A percentile compares a stretch with the other conserved stretches of the same genome.
Evolutionary conservation across 2,888 invertebrate species (phyloP).

Genomic region (Drosophila kuntzei): DNA sequence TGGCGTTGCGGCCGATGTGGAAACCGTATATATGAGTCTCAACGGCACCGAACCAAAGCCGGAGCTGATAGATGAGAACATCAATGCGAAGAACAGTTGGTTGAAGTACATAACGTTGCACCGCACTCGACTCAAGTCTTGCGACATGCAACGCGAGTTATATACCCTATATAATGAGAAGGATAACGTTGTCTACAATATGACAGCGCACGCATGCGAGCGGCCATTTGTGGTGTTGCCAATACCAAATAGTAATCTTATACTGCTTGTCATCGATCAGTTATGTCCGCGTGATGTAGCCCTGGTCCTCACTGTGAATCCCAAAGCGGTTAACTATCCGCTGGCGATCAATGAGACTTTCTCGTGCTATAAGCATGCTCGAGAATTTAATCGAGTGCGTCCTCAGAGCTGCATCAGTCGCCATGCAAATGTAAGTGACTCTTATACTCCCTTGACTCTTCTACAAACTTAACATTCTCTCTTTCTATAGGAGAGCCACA

Average conservation of each 20-base stretch:
- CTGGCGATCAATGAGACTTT: slow-evolving; percentile 87
- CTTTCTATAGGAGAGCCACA: slow-evolving; percentile 87
- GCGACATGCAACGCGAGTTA: slow-evolving; percentile 90
- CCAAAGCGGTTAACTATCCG: slow-evolving; percentile 85
- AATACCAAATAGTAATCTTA: slow-evolving; percentile 91
- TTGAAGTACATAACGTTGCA: slow-evolving; percentile 89
- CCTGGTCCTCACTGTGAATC: slow-evolving; percentile 85
- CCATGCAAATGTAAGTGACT: slow-evolving; percentile 89
- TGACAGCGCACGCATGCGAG: slow-evolving; percentile 85
- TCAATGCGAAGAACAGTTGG: slow-evolving; percentile 87
- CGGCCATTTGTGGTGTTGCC: slow-evolving; percentile 90
- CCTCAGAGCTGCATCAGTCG: slow-evolving; percentile 91
- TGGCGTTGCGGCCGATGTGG: slow-evolving; percentile 85
- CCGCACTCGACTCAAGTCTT: slow-evolving; percentile 93
- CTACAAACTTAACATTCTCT: neutral
- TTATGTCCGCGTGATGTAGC: slow-evolving; percentile 87
- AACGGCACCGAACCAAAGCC: slow-evolving; percentile 85
- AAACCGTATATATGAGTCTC: slow-evolving; percentile 58
- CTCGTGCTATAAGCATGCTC: slow-evolving; percentile 87
- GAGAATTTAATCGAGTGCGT: slow-evolving; percentile 88
- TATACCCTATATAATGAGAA: slow-evolving; percentile 86
- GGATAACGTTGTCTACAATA: slow-evolving; percentile 86
- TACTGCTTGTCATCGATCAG: slow-evolving; percentile 91
- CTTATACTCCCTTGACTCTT: neutral
- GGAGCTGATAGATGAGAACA: slow-evolving; percentile 85